Conservation (phyloP, 1,140 invertebrate species). For the Pinna nobilis region DNA sequence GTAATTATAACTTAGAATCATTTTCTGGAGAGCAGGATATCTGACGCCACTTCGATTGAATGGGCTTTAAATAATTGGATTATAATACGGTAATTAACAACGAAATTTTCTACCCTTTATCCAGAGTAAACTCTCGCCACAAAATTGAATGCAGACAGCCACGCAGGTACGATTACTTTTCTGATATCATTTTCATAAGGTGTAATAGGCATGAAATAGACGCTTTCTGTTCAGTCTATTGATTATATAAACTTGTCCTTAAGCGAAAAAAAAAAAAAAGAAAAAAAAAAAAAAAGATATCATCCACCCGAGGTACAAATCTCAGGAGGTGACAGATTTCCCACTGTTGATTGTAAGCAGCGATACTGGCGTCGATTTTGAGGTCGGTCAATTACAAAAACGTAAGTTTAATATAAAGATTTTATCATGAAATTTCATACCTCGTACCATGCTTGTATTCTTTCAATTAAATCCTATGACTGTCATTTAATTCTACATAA, state of each 20-base stretch:
- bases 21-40: neutral
- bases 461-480: slow-evolving; percentile 36
- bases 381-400: slow-evolving; percentile 38
- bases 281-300: no score
- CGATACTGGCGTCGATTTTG: slow-evolving; percentile 43
- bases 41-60: slow-evolving; percentile 4
- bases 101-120: slow-evolving; percentile 10
- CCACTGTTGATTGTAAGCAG: slow-evolving; percentile 35
- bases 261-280: no score
- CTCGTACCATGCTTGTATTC: slow-evolving; percentile 28
- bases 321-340: slow-evolving; percentile 23
- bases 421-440: slow-evolving; percentile 46
- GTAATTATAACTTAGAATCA: slow-evolving; percentile 11
- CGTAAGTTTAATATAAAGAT: slow-evolving; percentile 42
- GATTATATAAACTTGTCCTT: slow-evolving; percentile 11
- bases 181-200: slow-evolving; percentile 17
- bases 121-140: neutral
- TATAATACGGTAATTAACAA: slow-evolving; percentile 15
- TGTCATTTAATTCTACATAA: slow-evolving; percentile 2
- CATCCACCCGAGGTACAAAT: slow-evolving; percentile 2
- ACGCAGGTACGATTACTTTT: slow-evolving; percentile 1
- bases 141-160: slow-evolving; percentile 7
- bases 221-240: neutral
- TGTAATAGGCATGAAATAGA: slow-evolving; percentile 18
- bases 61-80: neutral